These are phyloP conservation scores for Macrophya alboannulata DNA, from an alignment of 2,888 invertebrate genomes.

Conservation along the genomic window DNA sequence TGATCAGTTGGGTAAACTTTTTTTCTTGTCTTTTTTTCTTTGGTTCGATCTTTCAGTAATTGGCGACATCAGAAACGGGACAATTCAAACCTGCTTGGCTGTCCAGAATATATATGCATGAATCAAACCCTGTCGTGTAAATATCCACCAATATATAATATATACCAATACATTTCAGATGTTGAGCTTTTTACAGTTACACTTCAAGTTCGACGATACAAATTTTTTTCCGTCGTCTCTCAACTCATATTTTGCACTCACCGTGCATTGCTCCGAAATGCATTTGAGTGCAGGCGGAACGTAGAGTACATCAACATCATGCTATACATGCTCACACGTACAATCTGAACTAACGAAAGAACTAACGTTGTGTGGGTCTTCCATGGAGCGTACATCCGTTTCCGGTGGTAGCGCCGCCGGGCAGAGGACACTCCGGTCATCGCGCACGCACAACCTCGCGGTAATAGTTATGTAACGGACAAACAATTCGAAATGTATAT, in stretches of 20 bases:
- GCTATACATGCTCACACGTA: background rate
- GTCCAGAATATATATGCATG: background rate
- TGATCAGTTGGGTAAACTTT: background rate
- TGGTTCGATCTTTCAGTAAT: background rate
- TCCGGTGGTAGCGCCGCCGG: constrained; percentile 68
- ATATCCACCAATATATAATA: background rate
- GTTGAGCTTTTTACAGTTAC: background rate
- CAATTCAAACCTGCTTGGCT: constrained; percentile 24
- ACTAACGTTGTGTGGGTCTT: constrained; percentile 54
- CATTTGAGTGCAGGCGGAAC: background rate
- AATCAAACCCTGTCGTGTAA: background rate
- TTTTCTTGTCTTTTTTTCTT: background rate
- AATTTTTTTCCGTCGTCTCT: background rate
- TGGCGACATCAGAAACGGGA: constrained; percentile 37
- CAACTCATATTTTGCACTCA: background rate
- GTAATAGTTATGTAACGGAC: constrained; percentile 49
- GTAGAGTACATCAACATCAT: background rate
- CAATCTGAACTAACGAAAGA: constrained; percentile 59
- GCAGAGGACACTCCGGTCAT: constrained; percentile 75
- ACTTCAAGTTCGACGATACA: background rate
- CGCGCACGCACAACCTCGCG: constrained; percentile 63
- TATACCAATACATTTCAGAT: background rate
- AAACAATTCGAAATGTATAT: constrained; percentile 34
- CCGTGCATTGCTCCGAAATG: constrained; percentile 26
- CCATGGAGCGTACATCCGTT: constrained; percentile 78